A percentile compares a stretch with the other conserved stretches of the same genome.
Evolutionary conservation across 2,113 vertebrate genomes (phyloP).

Genomic region (Bubo bubo): DNA sequence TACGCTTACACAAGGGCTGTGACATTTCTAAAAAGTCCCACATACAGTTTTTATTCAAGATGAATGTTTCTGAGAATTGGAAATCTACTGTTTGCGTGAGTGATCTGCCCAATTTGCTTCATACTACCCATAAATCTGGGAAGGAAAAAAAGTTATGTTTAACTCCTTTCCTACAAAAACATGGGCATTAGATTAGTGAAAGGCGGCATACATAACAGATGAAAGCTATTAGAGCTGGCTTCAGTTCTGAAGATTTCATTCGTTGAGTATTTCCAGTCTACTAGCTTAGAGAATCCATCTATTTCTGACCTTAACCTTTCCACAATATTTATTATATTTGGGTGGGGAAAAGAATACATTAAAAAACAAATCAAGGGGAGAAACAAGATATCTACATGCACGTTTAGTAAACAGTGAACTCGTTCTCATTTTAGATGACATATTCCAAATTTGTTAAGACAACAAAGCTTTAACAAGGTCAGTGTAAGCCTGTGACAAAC

Average conservation of each 20-base stretch:
- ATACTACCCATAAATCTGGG: constrained; percentile 67
- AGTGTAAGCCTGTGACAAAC: background rate
- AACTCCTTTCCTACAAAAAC: constrained; percentile 55
- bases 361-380: background rate
- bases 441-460: constrained; percentile 21
- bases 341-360: background rate
- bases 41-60: constrained; percentile 28
- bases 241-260: background rate
- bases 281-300: constrained; percentile 35
- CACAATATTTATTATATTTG: constrained; percentile 3
- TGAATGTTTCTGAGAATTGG: constrained; percentile 55
- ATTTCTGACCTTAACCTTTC: constrained; percentile 54
- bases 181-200: constrained; percentile 5
- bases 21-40: constrained; percentile 32
- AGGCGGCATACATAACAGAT: constrained; percentile 24
- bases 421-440: background rate
- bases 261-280: constrained; percentile 34
- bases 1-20: constrained; percentile 15
- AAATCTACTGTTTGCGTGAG: constrained; percentile 72
- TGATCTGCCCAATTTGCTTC: constrained; percentile 63
- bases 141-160: constrained; percentile 40
- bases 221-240: constrained; percentile 32
- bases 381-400: background rate
- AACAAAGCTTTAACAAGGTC: constrained; percentile 19
- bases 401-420: background rate